Evolutionary conservation across 2,797 vertebrate genomes (phyloP).

Genomic region (Tokudaia muenninki): DNA sequence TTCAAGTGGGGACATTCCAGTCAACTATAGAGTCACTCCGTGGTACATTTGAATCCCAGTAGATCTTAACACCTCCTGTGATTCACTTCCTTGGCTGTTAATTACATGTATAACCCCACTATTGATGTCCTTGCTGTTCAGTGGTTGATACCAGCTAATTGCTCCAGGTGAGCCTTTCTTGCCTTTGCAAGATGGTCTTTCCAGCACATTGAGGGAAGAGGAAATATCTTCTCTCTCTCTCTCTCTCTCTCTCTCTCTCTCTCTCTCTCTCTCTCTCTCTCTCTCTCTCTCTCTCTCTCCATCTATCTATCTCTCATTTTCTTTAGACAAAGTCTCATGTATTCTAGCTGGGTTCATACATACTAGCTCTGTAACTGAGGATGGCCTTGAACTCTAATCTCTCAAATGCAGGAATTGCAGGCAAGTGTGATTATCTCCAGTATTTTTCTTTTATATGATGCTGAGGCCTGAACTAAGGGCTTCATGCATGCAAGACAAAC

Average conservation of each 20-base stretch:
- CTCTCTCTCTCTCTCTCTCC: not conserved
- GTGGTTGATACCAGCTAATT: slow-evolving; percentile 12
- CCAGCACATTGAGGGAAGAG: not conserved
- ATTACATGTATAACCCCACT: not conserved
- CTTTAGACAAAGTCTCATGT: not conserved
- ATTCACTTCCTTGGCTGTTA: slow-evolving; percentile 2
- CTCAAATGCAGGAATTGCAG: not conserved
- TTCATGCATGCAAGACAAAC: not conserved
- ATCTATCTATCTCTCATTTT: not conserved
- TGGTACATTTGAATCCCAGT: slow-evolving; percentile 2
- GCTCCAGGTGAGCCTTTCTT: not conserved
- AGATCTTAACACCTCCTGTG: not conserved
- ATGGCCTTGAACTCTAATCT: not conserved
- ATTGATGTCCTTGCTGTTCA: not conserved
- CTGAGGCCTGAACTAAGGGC: not conserved
- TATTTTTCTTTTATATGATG: not conserved
- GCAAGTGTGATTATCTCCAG: not conserved
- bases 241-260: not conserved
- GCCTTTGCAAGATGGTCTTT: not conserved
- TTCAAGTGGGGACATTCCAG: not conserved
- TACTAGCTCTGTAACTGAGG: not conserved
- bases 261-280: not conserved
- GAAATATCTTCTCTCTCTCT: not conserved
- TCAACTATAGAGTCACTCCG: not conserved
- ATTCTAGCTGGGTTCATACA: not conserved